A percentile compares a stretch with the other conserved stretches of the same genome.
Conservation (phyloP, 1,140 invertebrate genomes). For the Drosophila parvula region DNA sequence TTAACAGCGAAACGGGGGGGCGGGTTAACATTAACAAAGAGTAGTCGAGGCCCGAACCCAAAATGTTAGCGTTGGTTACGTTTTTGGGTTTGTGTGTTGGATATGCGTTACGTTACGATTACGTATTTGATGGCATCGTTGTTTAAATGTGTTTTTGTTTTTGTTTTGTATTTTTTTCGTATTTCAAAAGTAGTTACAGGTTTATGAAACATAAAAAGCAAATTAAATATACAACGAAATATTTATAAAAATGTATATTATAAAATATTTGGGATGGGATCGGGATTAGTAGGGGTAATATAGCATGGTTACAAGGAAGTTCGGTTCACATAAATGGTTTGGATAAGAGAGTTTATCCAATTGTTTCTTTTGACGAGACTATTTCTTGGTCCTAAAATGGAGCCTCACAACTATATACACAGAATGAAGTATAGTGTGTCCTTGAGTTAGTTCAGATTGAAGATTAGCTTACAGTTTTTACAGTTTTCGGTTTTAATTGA, state of each 20-base stretch:
- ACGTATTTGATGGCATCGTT: slow-evolving; percentile 77
- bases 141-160: slow-evolving; percentile 30
- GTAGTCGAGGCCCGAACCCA: slow-evolving; percentile 56
- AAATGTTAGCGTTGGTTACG: slow-evolving; percentile 59
- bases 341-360: slow-evolving; percentile 11
- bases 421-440: slow-evolving; percentile 26
- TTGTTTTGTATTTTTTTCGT: not conserved
- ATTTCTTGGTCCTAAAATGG: slow-evolving; percentile 46
- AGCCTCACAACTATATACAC: slow-evolving; percentile 10
- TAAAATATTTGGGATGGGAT: not conserved
- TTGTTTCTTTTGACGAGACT: slow-evolving; percentile 70
- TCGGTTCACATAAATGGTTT: slow-evolving; percentile 36
- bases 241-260: not conserved
- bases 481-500: slow-evolving; percentile 20
- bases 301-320: slow-evolving; percentile 8
- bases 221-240: slow-evolving; percentile 41
- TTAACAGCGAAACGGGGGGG: slow-evolving; percentile 16
- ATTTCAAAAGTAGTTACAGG: slow-evolving; percentile 36
- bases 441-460: slow-evolving; percentile 54
- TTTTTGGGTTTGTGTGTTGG: slow-evolving; percentile 64
- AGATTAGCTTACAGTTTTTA: slow-evolving; percentile 66
- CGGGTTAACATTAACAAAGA: slow-evolving; percentile 29
- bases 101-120: slow-evolving; percentile 66
- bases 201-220: slow-evolving; percentile 69
- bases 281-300: slow-evolving; percentile 39